Percentiles rank a stretch among this genome's conserved stretches.
Conservation (phyloP, 2,113 vertebrate species). For the Passerina amoena region DNA sequence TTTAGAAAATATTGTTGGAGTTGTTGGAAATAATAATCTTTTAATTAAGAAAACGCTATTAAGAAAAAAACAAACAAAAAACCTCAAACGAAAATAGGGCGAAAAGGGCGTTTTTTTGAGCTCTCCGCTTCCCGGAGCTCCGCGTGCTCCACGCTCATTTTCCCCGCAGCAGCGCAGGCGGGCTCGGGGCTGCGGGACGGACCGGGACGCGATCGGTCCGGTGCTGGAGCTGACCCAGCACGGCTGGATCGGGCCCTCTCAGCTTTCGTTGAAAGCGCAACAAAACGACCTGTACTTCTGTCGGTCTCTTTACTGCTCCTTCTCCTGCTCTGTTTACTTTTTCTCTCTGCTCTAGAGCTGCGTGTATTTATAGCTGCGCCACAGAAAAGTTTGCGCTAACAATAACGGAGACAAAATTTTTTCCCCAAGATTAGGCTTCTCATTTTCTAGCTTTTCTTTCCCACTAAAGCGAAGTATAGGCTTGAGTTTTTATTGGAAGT, state of each 20-base stretch:
- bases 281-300: neutral
- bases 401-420: neutral
- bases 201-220: too few species aligned
- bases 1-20: neutral
- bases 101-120: fast-evolving
- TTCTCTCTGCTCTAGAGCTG: neutral
- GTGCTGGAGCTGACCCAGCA: neutral
- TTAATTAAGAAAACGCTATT: neutral
- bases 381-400: neutral
- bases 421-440: neutral
- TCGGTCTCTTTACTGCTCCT: neutral
- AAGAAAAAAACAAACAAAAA: neutral
- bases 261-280: neutral
- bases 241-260: neutral
- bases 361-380: neutral
- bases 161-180: neutral
- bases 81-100: neutral
- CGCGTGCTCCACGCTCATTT: neutral
- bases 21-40: neutral
- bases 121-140: fast-evolving
- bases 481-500: neutral
- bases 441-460: neutral
- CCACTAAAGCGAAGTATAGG: neutral
- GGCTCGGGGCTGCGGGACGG: neutral
- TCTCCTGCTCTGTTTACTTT: neutral